Percentiles rank a stretch among this genome's conserved stretches.
phyloP scores from a whole-genome alignment of 1,140 invertebrate species.

The Zaprionus davidi region DNA sequence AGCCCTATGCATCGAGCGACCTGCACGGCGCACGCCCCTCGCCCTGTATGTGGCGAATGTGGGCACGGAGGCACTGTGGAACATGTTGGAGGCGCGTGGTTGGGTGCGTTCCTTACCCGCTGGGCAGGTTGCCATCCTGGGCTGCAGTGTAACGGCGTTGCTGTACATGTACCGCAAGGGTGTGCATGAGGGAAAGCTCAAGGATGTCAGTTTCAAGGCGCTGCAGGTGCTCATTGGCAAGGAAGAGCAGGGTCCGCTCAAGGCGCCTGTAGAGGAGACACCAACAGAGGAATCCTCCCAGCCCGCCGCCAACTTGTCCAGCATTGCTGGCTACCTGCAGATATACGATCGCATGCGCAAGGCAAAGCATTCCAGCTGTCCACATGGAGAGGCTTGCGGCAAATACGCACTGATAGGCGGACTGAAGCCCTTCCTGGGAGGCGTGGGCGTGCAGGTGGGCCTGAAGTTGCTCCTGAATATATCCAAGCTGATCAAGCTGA shows the following conservation, averaged over 20 bases:
- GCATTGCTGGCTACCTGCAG: conserved; percentile 49
- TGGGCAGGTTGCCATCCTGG: conserved; percentile 88
- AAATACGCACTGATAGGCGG: conserved; percentile 86
- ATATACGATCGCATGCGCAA: conserved; percentile 53
- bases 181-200: conserved; percentile 70
- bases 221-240: conserved; percentile 87
- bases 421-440: conserved; percentile 86
- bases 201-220: conserved; percentile 87
- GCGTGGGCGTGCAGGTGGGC: conserved; percentile 86
- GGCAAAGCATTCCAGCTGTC: conserved; percentile 86
- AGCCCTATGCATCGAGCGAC: conserved; percentile 90
- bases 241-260: conserved; percentile 85
- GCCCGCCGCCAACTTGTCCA: conserved; percentile 29
- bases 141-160: conserved; percentile 86
- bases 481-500: conserved; percentile 84
- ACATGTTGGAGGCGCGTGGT: conserved; percentile 88
- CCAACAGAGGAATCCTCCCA: conserved; percentile 21
- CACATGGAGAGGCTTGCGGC: conserved; percentile 87
- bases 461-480: conserved; percentile 85
- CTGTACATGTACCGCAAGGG: conserved; percentile 87
- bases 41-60: conserved; percentile 92
- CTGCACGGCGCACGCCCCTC: conserved; percentile 88
- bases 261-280: conserved; percentile 13
- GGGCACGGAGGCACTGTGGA: conserved; percentile 91
- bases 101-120: conserved; percentile 86